These are phyloP conservation scores for Nothobranchius kuhntae DNA, from an alignment of 2,113 vertebrate genomes.

Conservation along the genomic window DNA sequence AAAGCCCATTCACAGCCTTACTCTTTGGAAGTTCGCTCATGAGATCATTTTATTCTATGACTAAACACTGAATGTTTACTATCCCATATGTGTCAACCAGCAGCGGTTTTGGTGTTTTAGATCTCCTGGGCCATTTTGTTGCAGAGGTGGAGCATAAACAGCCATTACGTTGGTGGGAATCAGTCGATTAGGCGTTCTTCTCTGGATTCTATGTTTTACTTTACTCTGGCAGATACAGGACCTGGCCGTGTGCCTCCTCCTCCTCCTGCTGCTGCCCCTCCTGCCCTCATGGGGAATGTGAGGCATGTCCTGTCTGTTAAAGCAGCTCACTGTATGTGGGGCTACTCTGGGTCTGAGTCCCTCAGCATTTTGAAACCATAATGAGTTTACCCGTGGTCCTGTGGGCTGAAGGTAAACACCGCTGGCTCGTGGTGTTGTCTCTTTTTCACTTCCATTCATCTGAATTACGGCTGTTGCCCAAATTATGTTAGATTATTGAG, in stretches of 20 bases:
- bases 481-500: too few relatives aligned
- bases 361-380: constrained; percentile 6
- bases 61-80: too few relatives aligned
- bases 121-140: too few relatives aligned
- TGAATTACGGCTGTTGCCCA: background rate
- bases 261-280: constrained; percentile 17
- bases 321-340: background rate
- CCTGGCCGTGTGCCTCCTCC: constrained; percentile 3
- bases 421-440: background rate
- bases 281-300: constrained; percentile 64
- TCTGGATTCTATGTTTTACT: too few relatives aligned
- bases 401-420: background rate
- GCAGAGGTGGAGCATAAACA: too few relatives aligned
- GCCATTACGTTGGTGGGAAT: too few relatives aligned
- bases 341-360: constrained; percentile 2
- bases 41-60: too few relatives aligned
- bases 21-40: too few relatives aligned
- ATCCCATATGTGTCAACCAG: too few relatives aligned
- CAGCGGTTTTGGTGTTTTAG: too few relatives aligned
- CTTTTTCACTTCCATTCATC: background rate
- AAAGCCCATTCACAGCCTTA: too few relatives aligned
- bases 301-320: constrained; percentile 61
- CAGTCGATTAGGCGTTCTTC: too few relatives aligned
- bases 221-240: background rate
- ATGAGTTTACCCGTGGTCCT: constrained; percentile 8